Percentiles rank a stretch among this genome's conserved stretches.
Conservation (phyloP, 1,140 invertebrate species). For the Hydropsyche tenuis region DNA sequence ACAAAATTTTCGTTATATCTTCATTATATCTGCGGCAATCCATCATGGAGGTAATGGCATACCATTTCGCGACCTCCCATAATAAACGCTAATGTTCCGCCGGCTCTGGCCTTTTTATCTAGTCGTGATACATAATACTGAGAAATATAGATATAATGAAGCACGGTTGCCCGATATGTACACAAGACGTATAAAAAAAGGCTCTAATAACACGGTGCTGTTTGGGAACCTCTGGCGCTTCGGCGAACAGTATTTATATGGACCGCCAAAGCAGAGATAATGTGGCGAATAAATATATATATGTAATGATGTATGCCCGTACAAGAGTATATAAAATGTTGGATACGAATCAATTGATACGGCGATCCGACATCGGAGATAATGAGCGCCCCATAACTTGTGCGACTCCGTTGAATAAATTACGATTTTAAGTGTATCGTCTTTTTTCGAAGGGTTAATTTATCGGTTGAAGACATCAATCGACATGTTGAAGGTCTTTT, state of each 20-base stretch:
- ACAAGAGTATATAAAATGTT: neutral
- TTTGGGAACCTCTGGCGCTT: slow-evolving; percentile 17
- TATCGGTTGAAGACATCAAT: too few relatives aligned
- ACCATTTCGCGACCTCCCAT: slow-evolving; percentile 12
- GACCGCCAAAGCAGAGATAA: slow-evolving; percentile 21
- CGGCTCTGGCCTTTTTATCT: slow-evolving; percentile 6
- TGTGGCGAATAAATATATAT: slow-evolving; percentile 17
- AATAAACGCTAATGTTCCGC: slow-evolving; percentile 8
- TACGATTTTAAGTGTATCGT: neutral
- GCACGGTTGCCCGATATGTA: too few relatives aligned
- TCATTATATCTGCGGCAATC: slow-evolving; percentile 14
- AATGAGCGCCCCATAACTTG: slow-evolving; percentile 19
- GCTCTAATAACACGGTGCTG: neutral
- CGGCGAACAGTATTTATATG: slow-evolving; percentile 2
- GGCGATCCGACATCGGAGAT: slow-evolving; percentile 14
- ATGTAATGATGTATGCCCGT: neutral
- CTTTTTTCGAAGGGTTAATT: neutral
- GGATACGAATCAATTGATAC: slow-evolving; percentile 16
- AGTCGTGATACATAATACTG: slow-evolving; percentile 12
- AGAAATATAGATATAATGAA: too few relatives aligned
- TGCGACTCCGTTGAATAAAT: slow-evolving; percentile 14
- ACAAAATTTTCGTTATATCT: neutral
- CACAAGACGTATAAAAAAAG: too few relatives aligned
- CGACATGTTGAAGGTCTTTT: too few relatives aligned
- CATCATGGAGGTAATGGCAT: slow-evolving; percentile 9